phyloP scores from a whole-genome alignment of 2,888 invertebrate species.

The Amphipoea lucens region DNA sequence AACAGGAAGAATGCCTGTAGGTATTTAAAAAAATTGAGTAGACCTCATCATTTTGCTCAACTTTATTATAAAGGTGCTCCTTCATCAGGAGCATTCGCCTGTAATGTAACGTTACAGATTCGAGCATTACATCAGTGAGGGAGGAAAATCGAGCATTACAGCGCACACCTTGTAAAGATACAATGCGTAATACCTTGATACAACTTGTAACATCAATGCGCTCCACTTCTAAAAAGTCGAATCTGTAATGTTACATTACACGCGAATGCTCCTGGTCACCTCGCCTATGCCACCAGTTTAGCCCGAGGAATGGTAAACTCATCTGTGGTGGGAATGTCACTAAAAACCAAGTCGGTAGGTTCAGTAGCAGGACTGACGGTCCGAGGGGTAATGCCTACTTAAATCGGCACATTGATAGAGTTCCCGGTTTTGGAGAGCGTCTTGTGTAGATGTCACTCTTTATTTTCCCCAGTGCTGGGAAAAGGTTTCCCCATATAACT shows the following conservation, averaged over 20 bases:
- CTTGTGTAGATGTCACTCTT: neutral
- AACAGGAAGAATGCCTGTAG: neutral
- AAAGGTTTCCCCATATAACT: neutral
- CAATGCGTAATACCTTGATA: too few relatives aligned
- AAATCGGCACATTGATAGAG: neutral
- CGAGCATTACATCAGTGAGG: too few relatives aligned
- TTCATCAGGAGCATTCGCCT: too few relatives aligned
- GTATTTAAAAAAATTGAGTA: neutral
- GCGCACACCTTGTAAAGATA: too few relatives aligned
- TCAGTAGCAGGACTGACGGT: neutral
- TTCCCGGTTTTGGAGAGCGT: neutral
- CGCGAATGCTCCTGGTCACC: too few relatives aligned
- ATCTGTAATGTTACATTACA: too few relatives aligned
- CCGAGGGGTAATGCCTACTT: neutral
- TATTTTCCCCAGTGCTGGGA: neutral
- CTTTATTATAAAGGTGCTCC: too few relatives aligned
- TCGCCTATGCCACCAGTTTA: neutral
- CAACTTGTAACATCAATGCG: too few relatives aligned
- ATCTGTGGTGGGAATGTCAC: neutral
- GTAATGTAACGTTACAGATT: too few relatives aligned
- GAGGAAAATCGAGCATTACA: too few relatives aligned
- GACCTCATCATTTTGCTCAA: neutral
- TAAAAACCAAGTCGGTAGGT: neutral
- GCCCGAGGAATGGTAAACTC: neutral
- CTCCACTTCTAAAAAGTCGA: too few relatives aligned